These are phyloP conservation scores for Listronotus bonariensis DNA, from an alignment of 1,140 invertebrate genomes.

Conservation along the genomic window DNA sequence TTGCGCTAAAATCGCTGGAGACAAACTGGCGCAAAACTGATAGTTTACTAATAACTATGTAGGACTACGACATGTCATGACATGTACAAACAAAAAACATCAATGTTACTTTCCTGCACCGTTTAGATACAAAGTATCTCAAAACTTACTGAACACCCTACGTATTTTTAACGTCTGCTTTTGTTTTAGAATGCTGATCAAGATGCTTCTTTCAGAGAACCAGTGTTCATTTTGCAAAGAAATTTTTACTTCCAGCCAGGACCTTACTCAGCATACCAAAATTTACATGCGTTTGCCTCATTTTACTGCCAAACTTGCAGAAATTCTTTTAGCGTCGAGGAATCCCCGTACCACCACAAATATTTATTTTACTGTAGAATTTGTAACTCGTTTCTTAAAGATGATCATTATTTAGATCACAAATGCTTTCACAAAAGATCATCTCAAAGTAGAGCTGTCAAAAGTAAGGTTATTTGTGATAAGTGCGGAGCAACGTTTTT, in stretches of 20 bases:
- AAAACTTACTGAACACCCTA: no score
- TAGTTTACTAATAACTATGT: no score
- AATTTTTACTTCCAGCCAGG: not conserved
- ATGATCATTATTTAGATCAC: not conserved
- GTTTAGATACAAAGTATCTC: no score
- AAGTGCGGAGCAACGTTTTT: not conserved
- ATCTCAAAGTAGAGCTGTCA: not conserved
- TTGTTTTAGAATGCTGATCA: not conserved
- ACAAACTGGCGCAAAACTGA: no score
- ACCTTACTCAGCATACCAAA: no score
- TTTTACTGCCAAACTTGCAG: no score
- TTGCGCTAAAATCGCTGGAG: no score
- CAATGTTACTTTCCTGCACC: no score
- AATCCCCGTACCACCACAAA: not conserved
- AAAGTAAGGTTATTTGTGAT: constrained; percentile 1
- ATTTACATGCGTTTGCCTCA: no score
- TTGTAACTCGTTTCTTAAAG: not conserved
- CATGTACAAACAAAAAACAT: no score
- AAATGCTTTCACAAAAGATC: constrained; percentile 8
- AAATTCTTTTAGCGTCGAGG: not conserved
- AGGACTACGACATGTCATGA: no score
- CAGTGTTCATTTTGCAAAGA: constrained; percentile 23
- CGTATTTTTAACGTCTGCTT: no score
- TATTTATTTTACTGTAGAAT: constrained; percentile 4
- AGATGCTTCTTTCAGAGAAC: not conserved